Base-by-base conservation (phyloP, 2,888 invertebrate genomes). In the Apotomis betuletana region DNA sequence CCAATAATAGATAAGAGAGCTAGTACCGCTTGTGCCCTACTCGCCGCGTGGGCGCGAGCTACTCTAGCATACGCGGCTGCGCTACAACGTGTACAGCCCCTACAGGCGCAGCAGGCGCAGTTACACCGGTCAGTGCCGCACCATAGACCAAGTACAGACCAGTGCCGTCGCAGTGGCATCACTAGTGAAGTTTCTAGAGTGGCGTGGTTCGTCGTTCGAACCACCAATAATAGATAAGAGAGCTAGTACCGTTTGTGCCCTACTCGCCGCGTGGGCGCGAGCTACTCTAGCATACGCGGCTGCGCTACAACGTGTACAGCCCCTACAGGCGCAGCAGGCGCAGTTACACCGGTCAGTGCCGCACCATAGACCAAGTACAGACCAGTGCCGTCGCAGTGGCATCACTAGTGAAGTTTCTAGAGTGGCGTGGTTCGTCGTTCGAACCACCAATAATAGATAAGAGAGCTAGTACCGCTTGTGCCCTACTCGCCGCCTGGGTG, bases 401-500 rank as follows among this genome's bases (percentile, higher is more conserved):
- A 15, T 15, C 15, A 15, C 0, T 15, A 15, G 15, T 15, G 15
- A 15, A 15, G 15, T 15, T 15, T 15, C n/a, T 15, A 15, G 15
- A 15, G 15, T 1, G 15, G 0, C 15, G 15, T 15, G 15, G 15
- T 15, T 15, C 15, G 15, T 15, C 15, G 15, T 15, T 15, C 1
- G 15, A 15, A 15, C 15, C 15, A 79, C 95, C 96, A 67, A 96
- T 95, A 85, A 96, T 96, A 76, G 99, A 99, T 0, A 97, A 96
- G 84, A 94, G 99, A 71, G 99, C 99, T 0, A 99, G 99, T 3
- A 96, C 97, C 0, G 99, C 99, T 3, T 99, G n/a, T n/a, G 99
- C 99, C 15, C 99, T 99, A 1, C 93, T 99, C 15, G 99, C 99
- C 0, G 96, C 97, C 6, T 99, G 99, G 99, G 99, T 99, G 12